phyloP scores from a whole-genome alignment of 2,797 vertebrate genomes.

The Dendrocincla tyrannina region DNA sequence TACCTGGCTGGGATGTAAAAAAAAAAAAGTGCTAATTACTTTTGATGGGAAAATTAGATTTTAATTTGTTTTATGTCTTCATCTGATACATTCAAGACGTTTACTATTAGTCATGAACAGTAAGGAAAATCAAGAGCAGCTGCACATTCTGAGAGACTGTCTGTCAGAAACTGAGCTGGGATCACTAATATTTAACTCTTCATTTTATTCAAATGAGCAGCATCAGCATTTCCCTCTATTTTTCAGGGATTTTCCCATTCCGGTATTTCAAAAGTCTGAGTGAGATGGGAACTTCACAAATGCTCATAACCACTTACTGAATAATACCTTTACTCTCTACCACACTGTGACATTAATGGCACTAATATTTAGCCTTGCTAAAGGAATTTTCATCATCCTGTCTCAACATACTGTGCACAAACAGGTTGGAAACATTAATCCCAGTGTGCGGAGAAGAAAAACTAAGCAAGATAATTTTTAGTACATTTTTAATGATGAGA shows the following conservation, averaged over 20 bases:
- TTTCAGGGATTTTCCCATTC: not conserved
- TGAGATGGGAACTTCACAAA: not conserved
- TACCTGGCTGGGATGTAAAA: constrained; percentile 14
- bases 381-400: not conserved
- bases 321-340: not conserved
- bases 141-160: not conserved
- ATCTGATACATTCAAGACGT: constrained; percentile 11
- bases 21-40: constrained; percentile 9
- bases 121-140: not conserved
- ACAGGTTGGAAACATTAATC: not conserved
- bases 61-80: constrained; percentile 30
- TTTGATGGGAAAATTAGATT: constrained; percentile 19
- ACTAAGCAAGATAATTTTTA: not conserved
- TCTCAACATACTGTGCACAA: not conserved
- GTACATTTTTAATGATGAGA: not conserved
- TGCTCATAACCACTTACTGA: not conserved
- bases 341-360: not conserved
- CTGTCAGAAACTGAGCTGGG: not conserved
- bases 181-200: not conserved
- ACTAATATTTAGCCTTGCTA: not conserved
- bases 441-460: not conserved
- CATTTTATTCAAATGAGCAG: not conserved
- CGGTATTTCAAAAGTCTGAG: not conserved
- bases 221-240: not conserved
- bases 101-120: not conserved